Evolutionary conservation across 2,888 invertebrate species (phyloP), one percentile per base, ranked within the genome.

Genomic region (Physocephala rufipes): DNA sequence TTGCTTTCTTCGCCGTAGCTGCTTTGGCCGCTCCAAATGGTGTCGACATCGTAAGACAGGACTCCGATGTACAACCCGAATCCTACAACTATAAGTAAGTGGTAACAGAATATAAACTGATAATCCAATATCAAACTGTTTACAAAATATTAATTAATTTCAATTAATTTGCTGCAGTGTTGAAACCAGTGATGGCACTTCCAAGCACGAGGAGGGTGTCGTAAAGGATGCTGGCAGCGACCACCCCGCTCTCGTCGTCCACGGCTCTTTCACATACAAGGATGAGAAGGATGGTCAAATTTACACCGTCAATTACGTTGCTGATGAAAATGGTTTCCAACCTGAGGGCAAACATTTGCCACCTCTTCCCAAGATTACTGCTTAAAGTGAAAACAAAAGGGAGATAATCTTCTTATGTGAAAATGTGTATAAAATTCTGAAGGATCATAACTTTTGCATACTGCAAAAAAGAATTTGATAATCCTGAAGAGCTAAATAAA

Each of bases 261-360:
- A 78, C 30, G 89, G 89, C 36, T 83, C 86, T 2, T 88, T 86
- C 82, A 81, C 85, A 19, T 88, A 87, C 87, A 82, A 88, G 1
- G 89, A 86, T 30, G 88, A 88, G 36, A 75, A 78, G 62, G 78
- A 79, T 73, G 82, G 82, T 21, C 59, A 74, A 26, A 75, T 76
- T 19, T 80, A 79, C 72, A 71, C 87, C 9, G 88, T 91, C 74
- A 89, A 73, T 67, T 88, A 87, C 78, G 78, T 84, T n/a, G 88
- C 88, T 70, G 87, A 88, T 77, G 87, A 88, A 77, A 86, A 87
- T 73, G 88, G 88, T 76, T 88, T 86, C 84, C 87, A 87, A 79
- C 87, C 87, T 5, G 67, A 74, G 71, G 81, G 80, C 58, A 79
- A 75, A 5, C 81, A 82, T 78, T 75, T 82, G 63, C 82, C 81